phyloP scores from a whole-genome alignment of 2,888 invertebrate species.

The Stenolophus ochropezus region DNA sequence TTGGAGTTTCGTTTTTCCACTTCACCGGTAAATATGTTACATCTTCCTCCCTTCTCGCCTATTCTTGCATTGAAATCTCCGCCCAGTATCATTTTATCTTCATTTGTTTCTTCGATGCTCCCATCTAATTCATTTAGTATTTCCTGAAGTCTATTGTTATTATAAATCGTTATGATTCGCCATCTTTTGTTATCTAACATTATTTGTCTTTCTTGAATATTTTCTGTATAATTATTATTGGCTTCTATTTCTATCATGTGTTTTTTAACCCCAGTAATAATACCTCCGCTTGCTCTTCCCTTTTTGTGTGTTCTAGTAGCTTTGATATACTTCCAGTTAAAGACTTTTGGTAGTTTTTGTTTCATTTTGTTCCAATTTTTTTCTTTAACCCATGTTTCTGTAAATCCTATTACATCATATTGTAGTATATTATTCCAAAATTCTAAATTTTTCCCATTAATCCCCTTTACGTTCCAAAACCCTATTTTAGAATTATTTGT shows the following conservation, averaged over 20 bases:
- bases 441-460: background rate
- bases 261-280: background rate
- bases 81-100: background rate
- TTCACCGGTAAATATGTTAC: background rate
- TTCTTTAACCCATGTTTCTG: background rate
- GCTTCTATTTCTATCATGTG: no score
- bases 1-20: background rate
- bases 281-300: background rate
- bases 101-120: background rate
- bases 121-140: background rate
- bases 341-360: background rate
- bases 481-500: background rate
- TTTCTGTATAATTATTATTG: background rate
- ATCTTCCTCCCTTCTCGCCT: background rate
- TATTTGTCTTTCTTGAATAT: slow-evolving; percentile 18
- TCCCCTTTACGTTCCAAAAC: slow-evolving; percentile 4
- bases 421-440: background rate
- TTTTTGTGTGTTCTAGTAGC: background rate
- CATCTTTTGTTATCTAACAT: background rate
- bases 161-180: slow-evolving; percentile 34
- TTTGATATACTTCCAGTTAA: background rate
- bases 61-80: slow-evolving; percentile 29
- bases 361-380: background rate
- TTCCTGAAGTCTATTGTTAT: background rate
- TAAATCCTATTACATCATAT: background rate